Percentiles rank a stretch among this genome's conserved stretches.
Evolutionary conservation across 2,888 invertebrate species (phyloP).

Genomic region (Ganaspis brasiliensis): DNA sequence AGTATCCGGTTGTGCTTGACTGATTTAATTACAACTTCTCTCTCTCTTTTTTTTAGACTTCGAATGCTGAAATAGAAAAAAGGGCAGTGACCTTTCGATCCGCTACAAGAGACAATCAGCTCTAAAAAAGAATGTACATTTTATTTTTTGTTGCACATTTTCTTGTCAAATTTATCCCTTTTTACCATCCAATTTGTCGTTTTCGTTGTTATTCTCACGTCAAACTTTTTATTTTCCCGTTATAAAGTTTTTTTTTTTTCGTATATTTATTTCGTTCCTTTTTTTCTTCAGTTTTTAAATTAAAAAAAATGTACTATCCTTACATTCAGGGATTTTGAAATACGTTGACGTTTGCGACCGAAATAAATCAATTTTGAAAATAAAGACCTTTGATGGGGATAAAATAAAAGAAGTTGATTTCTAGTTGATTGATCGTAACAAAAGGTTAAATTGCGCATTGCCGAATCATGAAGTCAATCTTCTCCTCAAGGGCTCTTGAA

Average conservation of each 20-base stretch:
- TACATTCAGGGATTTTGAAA: neutral
- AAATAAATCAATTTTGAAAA: neutral
- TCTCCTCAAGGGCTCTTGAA: slow-evolving; percentile 19
- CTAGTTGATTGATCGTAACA: slow-evolving; percentile 3
- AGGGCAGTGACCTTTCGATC: neutral
- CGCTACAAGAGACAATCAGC: neutral
- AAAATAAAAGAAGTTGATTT: neutral
- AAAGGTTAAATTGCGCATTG: slow-evolving; percentile 26
- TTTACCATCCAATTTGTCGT: too few relatives aligned
- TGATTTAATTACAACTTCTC: slow-evolving; percentile 34
- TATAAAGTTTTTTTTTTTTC: too few relatives aligned
- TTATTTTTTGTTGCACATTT: neutral
- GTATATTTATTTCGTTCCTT: too few relatives aligned
- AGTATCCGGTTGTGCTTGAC: neutral
- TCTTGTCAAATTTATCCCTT: neutral
- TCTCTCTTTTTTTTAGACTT: neutral
- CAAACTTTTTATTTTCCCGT: too few relatives aligned
- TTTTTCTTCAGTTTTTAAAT: too few relatives aligned
- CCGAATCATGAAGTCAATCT: slow-evolving; percentile 29
- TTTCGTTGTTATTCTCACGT: too few relatives aligned
- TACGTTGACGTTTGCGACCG: neutral
- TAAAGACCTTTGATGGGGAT: neutral
- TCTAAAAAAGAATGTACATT: neutral
- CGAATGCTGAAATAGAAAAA: neutral
- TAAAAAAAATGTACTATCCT: too few relatives aligned